phyloP scores from a whole-genome alignment of 2,888 invertebrate genomes.

The Pollenia angustigena region DNA sequence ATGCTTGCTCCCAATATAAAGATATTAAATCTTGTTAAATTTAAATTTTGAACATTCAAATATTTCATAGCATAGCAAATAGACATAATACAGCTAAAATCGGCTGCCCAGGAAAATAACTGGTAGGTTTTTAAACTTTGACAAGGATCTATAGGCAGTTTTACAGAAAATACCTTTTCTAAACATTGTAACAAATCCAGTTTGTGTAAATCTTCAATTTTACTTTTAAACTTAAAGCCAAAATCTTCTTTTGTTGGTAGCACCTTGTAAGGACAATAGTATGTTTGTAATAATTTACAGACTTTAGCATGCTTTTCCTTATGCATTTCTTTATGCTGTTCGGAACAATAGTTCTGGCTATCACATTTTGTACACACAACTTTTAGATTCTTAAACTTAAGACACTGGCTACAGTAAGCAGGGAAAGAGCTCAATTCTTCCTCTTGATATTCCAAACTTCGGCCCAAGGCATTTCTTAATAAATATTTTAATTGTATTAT shows the following conservation, averaged over 20 bases:
- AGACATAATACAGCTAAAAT: constrained; percentile 79
- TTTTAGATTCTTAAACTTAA: constrained; percentile 68
- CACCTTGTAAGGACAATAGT: constrained; percentile 78
- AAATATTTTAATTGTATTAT: constrained; percentile 77
- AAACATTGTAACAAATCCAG: constrained; percentile 76
- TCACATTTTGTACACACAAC: constrained; percentile 75
- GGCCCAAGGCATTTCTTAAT: constrained; percentile 73
- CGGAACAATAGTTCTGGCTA: constrained; percentile 78
- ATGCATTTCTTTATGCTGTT: constrained; percentile 75
- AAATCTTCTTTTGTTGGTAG: constrained; percentile 5
- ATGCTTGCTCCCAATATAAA: constrained; percentile 78
- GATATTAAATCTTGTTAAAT: constrained; percentile 69
- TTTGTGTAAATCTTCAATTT: constrained; percentile 65
- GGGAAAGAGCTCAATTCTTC: constrained; percentile 79
- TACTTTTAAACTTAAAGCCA: constrained; percentile 50
- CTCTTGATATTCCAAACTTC: constrained; percentile 77
- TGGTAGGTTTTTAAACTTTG: constrained; percentile 75
- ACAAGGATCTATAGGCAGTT: constrained; percentile 72
- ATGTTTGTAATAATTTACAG: constrained; percentile 77
- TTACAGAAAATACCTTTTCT: constrained; percentile 70
- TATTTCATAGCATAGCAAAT: constrained; percentile 76
- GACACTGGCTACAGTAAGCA: constrained; percentile 77
- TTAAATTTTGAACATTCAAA: constrained; percentile 56
- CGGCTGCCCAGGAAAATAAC: constrained; percentile 76
- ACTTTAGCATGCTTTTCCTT: constrained; percentile 73